Base-by-base conservation (phyloP, 2,888 invertebrate species). In the Noctua janthe region DNA sequence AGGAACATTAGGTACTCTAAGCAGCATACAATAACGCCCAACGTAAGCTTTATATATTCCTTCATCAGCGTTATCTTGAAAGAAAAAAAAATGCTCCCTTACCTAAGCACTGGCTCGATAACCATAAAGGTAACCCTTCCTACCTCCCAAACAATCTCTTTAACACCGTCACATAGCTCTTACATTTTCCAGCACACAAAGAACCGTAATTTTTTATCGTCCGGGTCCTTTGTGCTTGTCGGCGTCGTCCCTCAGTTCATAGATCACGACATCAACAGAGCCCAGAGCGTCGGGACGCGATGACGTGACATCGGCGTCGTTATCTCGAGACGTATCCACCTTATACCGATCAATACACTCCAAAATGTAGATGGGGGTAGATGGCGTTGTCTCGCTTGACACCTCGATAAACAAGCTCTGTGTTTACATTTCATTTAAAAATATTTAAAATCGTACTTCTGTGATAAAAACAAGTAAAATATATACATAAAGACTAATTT, bases 301-400 rank as follows among this genome's bases (percentile, higher is more conserved):
- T 35, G 66, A 71, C 74, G 35, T 51, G 64, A 35, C 35, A 66
- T 39, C 47, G 71, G 10, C 54, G 62, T 43, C 67, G 59, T 77
- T 81, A 84, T 81, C 87, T 85, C 72, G 74, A 73, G 86, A 86
- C 62, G 74, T 83, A 83, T 76, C 86, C 84, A 77, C 67, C 78
- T 62, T 67, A 77, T 75, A 75, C 49, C 72, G 85, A 84, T 86
- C 81, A 77, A 87, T 87, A 84, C 64, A 56, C 71, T 72, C 51
- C 49, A 75, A 76, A 85, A 83, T n/a, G n/a, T n/a, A n/a, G n/a
- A n/a, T n/a, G n/a, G n/a, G n/a, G n/a, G n/a, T n/a, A n/a, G n/a
- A n/a, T n/a, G n/a, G n/a, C n/a, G n/a, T n/a, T n/a, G n/a, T n/a
- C n/a, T n/a, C n/a, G n/a, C n/a, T n/a, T n/a, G n/a, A n/a, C n/a